Evolutionary conservation across 2,888 invertebrate species (phyloP), one percentile per base, ranked within the genome.

Genomic region (Mythimna loreyi): DNA sequence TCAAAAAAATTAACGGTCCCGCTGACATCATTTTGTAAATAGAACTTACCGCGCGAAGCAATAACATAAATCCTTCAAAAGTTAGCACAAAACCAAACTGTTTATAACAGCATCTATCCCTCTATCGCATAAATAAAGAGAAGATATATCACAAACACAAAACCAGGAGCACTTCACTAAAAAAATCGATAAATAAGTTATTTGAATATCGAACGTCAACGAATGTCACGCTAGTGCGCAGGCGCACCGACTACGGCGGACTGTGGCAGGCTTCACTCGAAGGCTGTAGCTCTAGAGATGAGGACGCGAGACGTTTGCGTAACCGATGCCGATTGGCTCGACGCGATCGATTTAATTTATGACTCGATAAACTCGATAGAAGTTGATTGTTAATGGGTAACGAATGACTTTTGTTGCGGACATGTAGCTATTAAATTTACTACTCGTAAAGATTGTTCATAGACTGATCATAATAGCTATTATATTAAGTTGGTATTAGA

Each of bases 111-210:
- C 83, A 92, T 92, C 92, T 85, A 87, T 87, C 92, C 86, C 94
- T 95, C 86, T 95, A 95, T 93, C 88, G 85, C 78, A 61, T 75
- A 81, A 89, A 95, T 95, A 95, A 92, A 94, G 93, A 91, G 93
- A 83, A 89, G 95, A 94, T 92, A 67, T 36, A 72, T 77, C 88
- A 88, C 78, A 75, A 80, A 78, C 88, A 89, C 85, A 81, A 67
- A 76, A 77, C 76, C 83, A 87, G 83, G 84, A 77, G 40, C 91
- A 91, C 91, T 86, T 82, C 91, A 92, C 91, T 77, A 66, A 43
- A 49, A 67, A 75, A 68, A 75, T 80, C 71, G 80, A 83, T 67
- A 40, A 33, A 30, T 30, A 19, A 30, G n/a, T 30, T 76, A 71
- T 78, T 84, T 75, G 60, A 76, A 72, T 77, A 66, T 66, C 75